Conservation (phyloP, 1,140 invertebrate genomes). For the Leptinotarsa texana region DNA sequence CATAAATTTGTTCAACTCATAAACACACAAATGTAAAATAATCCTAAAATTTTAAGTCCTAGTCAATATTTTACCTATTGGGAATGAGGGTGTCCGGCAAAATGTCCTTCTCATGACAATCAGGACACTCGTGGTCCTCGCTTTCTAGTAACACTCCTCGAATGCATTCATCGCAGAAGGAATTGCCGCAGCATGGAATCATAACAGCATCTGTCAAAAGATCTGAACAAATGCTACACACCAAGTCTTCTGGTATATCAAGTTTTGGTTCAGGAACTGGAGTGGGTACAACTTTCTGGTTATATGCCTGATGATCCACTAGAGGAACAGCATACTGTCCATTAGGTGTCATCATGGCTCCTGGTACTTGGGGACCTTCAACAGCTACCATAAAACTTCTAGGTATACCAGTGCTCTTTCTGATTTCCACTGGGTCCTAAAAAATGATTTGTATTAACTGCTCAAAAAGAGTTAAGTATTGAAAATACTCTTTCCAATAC, state of each 20-base stretch:
- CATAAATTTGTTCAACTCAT: too few relatives aligned
- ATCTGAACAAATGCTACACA: constrained; percentile 91
- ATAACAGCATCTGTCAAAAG: constrained; percentile 94
- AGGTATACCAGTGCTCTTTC: constrained; percentile 96
- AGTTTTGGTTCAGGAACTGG: constrained; percentile 68
- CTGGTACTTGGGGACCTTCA: constrained; percentile 84
- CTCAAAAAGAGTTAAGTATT: too few relatives aligned
- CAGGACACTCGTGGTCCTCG: constrained; percentile 92
- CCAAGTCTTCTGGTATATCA: constrained; percentile 86
- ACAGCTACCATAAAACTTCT: constrained; percentile 94
- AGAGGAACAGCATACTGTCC: constrained; percentile 90
- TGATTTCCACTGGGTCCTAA: constrained; percentile 76
- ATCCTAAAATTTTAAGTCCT: neutral
- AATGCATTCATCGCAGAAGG: constrained; percentile 98
- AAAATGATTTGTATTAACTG: constrained; percentile 14
- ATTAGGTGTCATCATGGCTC: constrained; percentile 90
- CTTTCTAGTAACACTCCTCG: constrained; percentile 85
- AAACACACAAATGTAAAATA: constrained; percentile 1
- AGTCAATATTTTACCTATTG: constrained; percentile 60
- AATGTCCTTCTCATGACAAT: constrained; percentile 89
- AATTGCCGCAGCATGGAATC: constrained; percentile 96
- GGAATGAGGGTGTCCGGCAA: constrained; percentile 92
- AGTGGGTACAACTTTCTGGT: constrained; percentile 60
- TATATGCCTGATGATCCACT: constrained; percentile 82
- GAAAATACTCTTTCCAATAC: too few relatives aligned